Evolutionary conservation across 1,140 invertebrate genomes (phyloP).

Genomic region (Oedothorax gibbosus): DNA sequence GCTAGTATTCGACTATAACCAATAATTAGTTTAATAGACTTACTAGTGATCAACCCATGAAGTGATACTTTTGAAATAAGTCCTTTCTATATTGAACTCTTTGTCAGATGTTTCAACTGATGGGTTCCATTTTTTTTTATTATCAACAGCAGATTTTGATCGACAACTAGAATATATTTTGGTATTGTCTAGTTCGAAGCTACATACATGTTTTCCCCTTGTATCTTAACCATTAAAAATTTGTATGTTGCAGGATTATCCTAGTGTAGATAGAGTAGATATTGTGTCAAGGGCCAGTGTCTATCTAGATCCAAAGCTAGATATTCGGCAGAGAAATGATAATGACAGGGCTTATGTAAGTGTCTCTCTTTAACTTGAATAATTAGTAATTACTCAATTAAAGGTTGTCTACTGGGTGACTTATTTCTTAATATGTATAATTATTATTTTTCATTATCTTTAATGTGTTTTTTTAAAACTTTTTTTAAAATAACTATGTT

Average conservation of each 20-base stretch:
- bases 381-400: conserved; percentile 11
- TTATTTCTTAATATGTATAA: neutral
- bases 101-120: too few relatives aligned
- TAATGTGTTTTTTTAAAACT: neutral
- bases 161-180: too few relatives aligned
- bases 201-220: too few relatives aligned
- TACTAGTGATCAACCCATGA: too few relatives aligned
- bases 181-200: too few relatives aligned
- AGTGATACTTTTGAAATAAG: too few relatives aligned
- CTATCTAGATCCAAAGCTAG: conserved; percentile 76
- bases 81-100: too few relatives aligned
- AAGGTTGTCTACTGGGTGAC: neutral
- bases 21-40: too few relatives aligned
- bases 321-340: conserved; percentile 79
- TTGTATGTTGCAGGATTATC: conserved; percentile 75
- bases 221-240: too few relatives aligned
- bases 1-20: too few relatives aligned
- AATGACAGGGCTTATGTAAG: conserved; percentile 72
- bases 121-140: too few relatives aligned
- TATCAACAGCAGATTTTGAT: too few relatives aligned
- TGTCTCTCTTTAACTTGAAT: neutral
- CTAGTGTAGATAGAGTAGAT: conserved; percentile 82
- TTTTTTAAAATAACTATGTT: neutral
- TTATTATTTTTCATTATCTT: neutral
- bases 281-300: conserved; percentile 83